These are phyloP conservation scores for Emmelina monodactyla DNA, from an alignment of 2,888 invertebrate genomes.

Conservation along the genomic window DNA sequence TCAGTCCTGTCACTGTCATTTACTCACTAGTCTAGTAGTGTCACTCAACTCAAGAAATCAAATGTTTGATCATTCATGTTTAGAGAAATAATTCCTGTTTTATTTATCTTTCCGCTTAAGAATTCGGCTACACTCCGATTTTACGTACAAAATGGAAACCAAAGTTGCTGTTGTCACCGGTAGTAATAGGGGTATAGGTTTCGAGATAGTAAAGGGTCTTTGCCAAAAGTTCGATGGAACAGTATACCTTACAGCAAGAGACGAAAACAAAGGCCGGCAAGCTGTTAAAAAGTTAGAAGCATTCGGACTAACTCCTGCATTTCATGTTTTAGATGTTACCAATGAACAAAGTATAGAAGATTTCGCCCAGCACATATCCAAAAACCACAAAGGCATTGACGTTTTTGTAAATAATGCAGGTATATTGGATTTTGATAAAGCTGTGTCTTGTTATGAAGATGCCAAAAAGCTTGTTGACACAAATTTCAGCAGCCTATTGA, in stretches of 20 bases:
- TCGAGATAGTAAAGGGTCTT: slow-evolving; percentile 61
- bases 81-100: no score
- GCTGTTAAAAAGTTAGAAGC: slow-evolving; percentile 70
- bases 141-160: slow-evolving; percentile 58
- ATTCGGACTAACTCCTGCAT: slow-evolving; percentile 65
- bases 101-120: no score
- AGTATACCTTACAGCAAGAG: slow-evolving; percentile 77
- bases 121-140: no score
- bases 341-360: slow-evolving; percentile 67
- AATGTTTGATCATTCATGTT: no score
- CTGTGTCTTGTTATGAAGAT: slow-evolving; percentile 72
- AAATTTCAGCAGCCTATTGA: slow-evolving; percentile 74
- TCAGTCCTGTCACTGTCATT: no score
- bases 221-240: slow-evolving; percentile 73
- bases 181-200: slow-evolving; percentile 54
- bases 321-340: slow-evolving; percentile 75
- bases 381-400: slow-evolving; percentile 73
- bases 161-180: slow-evolving; percentile 62
- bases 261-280: slow-evolving; percentile 65
- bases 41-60: no score
- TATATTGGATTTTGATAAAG: slow-evolving; percentile 70
- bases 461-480: slow-evolving; percentile 74
- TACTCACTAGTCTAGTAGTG: no score
- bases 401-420: slow-evolving; percentile 82
- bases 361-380: slow-evolving; percentile 66